Evolutionary conservation across 1,140 invertebrate genomes (phyloP), one percentile per base, ranked within the genome.

Genomic region (Leguminivora glycinivorella): DNA sequence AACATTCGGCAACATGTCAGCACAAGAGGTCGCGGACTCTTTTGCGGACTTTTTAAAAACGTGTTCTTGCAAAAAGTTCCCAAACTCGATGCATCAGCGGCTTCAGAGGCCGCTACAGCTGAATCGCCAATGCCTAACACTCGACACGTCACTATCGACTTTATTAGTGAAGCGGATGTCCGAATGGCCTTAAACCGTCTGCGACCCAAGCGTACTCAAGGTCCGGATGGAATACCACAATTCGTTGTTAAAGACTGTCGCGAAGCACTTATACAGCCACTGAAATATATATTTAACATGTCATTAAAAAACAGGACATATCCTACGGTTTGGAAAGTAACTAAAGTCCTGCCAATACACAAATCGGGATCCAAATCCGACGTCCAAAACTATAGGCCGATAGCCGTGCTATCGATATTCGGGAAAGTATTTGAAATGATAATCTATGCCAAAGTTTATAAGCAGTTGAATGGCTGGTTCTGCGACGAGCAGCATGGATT

Each of bases 151-250:
- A 22, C 14, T 12, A 22, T 52, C 19, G 47, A 52, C 14, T 3
- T 4, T n/a, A 12, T 52, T 22, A 52, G 47, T 22, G 47, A 52
- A 22, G 47, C 14, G 14, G 47, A 52, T 22, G 47, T 52, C 5
- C 47, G 47, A 17, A 52, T 3, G 14, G 47, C 47, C 3, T 4
- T 52, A 3, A 52, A 52, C 14, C 47, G 47, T 12, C 14, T 52
- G 47, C 14, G 14, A 12, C 47, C 47, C 14, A 52, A 52, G 19
- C 14, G 5, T n/a, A 52, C 47, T 17, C 47, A 52, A 22, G 47
- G 47, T 52, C 47, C 47, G 2, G 47, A 52, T 22, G 47, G 47
- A 52, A 52, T 52, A n/a, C 47, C 47, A 17, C 47, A 52, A 22
- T 52, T 52, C 47, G 2, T 52, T 4, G 47, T 52, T 12, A 52